Evolutionary conservation across 2,797 vertebrate genomes (phyloP).

Genomic region (Otus scops): DNA sequence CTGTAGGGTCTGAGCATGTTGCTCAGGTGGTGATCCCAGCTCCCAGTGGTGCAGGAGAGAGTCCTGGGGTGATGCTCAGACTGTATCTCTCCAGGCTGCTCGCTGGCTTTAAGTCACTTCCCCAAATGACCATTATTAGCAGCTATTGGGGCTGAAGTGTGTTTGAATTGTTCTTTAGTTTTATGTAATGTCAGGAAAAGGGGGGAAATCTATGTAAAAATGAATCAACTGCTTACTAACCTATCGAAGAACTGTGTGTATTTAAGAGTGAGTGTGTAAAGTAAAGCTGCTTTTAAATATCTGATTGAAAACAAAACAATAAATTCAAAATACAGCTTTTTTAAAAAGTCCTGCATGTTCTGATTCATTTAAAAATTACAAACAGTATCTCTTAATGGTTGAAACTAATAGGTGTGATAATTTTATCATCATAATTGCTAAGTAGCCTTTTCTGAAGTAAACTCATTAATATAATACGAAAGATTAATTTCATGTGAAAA

Average conservation of each 20-base stretch:
- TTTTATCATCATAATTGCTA: neutral
- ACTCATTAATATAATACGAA: neutral
- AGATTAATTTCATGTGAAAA: neutral
- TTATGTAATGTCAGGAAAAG: neutral
- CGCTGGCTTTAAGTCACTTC: neutral
- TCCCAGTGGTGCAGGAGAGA: neutral
- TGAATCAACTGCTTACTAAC: neutral
- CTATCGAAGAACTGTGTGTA: neutral
- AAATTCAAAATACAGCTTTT: neutral
- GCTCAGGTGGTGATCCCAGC: neutral
- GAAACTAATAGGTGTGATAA: neutral
- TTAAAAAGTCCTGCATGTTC: neutral
- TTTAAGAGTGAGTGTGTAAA: neutral
- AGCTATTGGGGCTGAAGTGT: neutral
- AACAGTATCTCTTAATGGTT: neutral
- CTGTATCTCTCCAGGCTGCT: neutral
- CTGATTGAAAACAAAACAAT: neutral
- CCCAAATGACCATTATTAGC: neutral
- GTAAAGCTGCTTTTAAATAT: neutral
- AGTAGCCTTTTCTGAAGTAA: conserved; percentile 36
- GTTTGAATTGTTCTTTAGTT: neutral
- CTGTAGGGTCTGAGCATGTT: neutral
- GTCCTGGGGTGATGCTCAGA: neutral
- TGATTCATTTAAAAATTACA: neutral
- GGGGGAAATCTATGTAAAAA: neutral